Evolutionary conservation across 2,113 vertebrate species (phyloP).

Genomic region (Myanophis thanlyinensis): DNA sequence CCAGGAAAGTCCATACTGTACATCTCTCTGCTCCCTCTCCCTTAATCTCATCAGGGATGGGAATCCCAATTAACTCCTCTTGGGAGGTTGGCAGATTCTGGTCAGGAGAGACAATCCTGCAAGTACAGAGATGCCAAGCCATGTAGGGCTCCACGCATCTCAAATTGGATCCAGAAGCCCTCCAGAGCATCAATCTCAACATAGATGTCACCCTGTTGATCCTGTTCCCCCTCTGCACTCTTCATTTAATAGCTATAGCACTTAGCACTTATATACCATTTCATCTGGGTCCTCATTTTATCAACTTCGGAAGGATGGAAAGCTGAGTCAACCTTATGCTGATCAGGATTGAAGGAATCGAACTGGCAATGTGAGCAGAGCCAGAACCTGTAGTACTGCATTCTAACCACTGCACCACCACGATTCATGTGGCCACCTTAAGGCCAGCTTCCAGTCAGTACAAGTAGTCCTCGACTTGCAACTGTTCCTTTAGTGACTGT

Average conservation of each 20-base stretch:
- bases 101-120: not conserved
- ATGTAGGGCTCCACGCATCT: not conserved
- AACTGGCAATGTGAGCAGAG: no score
- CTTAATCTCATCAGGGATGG: not conserved
- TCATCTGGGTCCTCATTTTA: not conserved
- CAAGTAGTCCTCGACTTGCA: no score
- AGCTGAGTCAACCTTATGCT: not conserved
- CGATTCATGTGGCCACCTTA: not conserved
- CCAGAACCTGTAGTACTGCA: no score
- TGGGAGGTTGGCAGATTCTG: not conserved
- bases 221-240: not conserved
- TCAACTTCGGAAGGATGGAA: not conserved
- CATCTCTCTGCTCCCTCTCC: not conserved
- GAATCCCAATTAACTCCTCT: not conserved
- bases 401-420: no score
- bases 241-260: not conserved
- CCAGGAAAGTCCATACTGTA: not conserved
- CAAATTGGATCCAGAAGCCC: not conserved
- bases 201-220: not conserved
- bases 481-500: no score
- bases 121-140: not conserved
- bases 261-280: no score
- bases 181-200: not conserved
- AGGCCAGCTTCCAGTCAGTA: not conserved
- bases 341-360: not conserved